Evolutionary conservation across 2,113 vertebrate species (phyloP).

Genomic region (Nettapus auritus): DNA sequence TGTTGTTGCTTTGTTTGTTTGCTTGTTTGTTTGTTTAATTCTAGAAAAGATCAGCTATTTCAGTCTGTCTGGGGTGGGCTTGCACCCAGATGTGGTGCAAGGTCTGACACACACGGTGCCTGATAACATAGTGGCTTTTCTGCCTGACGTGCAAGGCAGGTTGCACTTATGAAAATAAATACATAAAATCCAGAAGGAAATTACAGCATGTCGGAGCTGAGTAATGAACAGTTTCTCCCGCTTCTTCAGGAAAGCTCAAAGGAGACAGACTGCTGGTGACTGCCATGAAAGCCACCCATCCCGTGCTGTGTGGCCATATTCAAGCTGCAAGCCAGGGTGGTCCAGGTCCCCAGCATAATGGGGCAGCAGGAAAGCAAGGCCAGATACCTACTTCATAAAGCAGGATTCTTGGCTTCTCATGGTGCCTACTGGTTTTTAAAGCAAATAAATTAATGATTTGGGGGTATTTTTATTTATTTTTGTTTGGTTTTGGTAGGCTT

Average conservation of each 20-base stretch:
- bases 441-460: neutral
- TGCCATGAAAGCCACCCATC: neutral
- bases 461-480: neutral
- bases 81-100: neutral
- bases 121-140: neutral
- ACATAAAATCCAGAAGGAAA: neutral
- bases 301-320: accelerated
- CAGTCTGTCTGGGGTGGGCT: neutral
- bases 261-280: neutral
- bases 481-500: neutral
- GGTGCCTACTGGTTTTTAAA: neutral
- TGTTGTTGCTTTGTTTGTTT: too few relatives aligned
- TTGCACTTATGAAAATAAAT: neutral
- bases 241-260: neutral
- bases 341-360: neutral
- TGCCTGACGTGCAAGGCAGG: neutral
- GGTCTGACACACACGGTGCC: accelerated
- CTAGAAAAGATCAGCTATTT: neutral
- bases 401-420: neutral
- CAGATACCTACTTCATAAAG: neutral
- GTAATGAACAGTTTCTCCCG: neutral
- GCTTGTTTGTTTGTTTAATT: too few relatives aligned
- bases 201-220: neutral
- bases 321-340: neutral
- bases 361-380: neutral